phyloP scores from a whole-genome alignment of 1,140 invertebrate genomes.

The Hirudo medicinalis region DNA sequence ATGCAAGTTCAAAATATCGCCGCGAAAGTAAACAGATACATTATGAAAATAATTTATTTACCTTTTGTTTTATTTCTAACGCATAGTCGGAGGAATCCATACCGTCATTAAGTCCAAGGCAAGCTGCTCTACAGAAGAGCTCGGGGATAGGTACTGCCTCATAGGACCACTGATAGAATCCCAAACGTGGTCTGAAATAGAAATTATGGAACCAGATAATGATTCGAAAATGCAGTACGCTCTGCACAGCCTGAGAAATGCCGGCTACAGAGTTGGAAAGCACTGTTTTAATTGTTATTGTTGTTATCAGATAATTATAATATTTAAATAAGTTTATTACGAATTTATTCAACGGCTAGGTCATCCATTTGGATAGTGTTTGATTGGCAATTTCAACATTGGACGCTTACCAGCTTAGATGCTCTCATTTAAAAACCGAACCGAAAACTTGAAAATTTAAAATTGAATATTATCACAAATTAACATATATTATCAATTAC shows the following conservation, averaged over 20 bases:
- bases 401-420: too few species aligned
- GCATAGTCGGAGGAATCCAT: constrained; percentile 85
- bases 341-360: too few species aligned
- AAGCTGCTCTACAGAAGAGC: constrained; percentile 88
- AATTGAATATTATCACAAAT: neutral
- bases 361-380: too few species aligned
- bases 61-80: constrained; percentile 29
- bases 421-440: too few species aligned
- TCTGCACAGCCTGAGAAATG: constrained; percentile 64
- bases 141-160: constrained; percentile 92
- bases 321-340: too few species aligned
- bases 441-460: too few species aligned
- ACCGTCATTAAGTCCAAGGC: constrained; percentile 97
- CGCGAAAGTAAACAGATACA: neutral
- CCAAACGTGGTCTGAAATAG: constrained; percentile 84
- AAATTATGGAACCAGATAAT: constrained; percentile 63
- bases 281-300: neutral
- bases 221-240: constrained; percentile 63
- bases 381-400: too few species aligned
- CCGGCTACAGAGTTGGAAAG: constrained; percentile 66
- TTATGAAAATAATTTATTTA: constrained; percentile 24
- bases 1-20: constrained; percentile 22
- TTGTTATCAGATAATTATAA: too few species aligned
- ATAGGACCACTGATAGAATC: constrained; percentile 86
- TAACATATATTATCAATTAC: neutral